phyloP scores from a whole-genome alignment of 1,140 invertebrate genomes.

The Stegodyphus mimosarum region DNA sequence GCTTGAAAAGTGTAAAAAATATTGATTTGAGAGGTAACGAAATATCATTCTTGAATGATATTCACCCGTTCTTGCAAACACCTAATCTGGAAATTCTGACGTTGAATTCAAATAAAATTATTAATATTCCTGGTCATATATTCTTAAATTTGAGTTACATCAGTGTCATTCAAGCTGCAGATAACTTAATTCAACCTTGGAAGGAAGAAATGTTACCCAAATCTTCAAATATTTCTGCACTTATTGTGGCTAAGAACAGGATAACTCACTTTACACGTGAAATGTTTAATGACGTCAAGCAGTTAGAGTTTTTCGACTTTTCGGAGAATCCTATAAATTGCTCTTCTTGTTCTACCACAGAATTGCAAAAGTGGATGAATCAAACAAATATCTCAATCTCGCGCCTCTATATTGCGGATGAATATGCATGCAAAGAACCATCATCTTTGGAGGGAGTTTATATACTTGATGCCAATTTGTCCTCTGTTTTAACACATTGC shows the following conservation, averaged over 20 bases:
- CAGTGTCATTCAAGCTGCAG: not conserved
- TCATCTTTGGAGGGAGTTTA: not conserved
- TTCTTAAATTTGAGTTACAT: constrained; percentile 1
- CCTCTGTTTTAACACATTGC: not conserved
- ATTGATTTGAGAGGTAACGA: not conserved
- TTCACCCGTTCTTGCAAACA: constrained; percentile 4
- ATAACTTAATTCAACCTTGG: constrained; percentile 29
- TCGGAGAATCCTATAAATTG: constrained; percentile 23
- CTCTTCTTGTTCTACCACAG: constrained; percentile 1
- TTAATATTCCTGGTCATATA: not conserved
- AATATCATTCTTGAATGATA: constrained; percentile 2
- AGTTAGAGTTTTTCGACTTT: not conserved
- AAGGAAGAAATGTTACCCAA: not conserved
- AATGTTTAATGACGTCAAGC: constrained; percentile 34
- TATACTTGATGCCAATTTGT: not conserved
- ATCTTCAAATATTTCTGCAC: not conserved
- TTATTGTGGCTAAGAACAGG: not conserved
- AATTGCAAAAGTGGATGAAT: constrained; percentile 13
- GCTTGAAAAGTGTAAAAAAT: not conserved
- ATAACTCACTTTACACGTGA: constrained; percentile 2
- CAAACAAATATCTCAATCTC: not conserved
- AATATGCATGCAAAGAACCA: constrained; percentile 16
- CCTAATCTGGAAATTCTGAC: constrained; percentile 1
- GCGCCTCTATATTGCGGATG: not conserved
- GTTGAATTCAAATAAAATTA: constrained; percentile 1